Evolutionary conservation across 2,113 vertebrate species (phyloP), one percentile per base, ranked within the genome.

Genomic region (Dipodomys spectabilis): DNA sequence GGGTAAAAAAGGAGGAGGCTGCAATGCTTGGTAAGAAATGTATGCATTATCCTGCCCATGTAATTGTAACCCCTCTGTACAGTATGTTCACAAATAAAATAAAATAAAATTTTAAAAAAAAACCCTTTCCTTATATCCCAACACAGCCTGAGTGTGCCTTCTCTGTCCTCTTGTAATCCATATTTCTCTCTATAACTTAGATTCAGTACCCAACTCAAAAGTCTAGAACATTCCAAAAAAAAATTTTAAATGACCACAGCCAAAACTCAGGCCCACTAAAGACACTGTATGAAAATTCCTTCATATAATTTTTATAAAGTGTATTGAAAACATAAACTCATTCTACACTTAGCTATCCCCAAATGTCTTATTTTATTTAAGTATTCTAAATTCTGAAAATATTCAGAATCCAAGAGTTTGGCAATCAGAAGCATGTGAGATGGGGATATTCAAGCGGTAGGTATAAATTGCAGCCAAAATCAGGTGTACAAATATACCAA

Each of bases 191-290:
- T 72, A n/a, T 77, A n/a, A 72, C 57, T 57, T 1, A 79, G 25
- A 11, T 28, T 81, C 20, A 82, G 2, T 27, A 87, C 62, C 32
- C 72, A 60, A 32, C 39, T 35, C 45, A 65, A 75, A 69, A 72
- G 27, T 35, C 22, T 6, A 49, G 39, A 82, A 32, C 64, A 13
- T 35, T 67, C 53, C 44, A 74, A 74, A 74, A 68, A 60, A 1
- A 1, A 2, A 2, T 53, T 53, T 53, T 53, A 57, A 57, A 57
- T 53, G 23, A 44, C 39, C 60, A 74, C 7, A 74, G 25, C 96
- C 96, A 96, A 85, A 97, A 96, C 79, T 92, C 57, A 60, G 49
- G 27, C 53, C 32, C 84, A 16, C 49, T 22, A 62, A 45, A 78
- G 82, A 67, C 28, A 22, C 5, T 23, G 20, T 28, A 44, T 68